Conservation (phyloP, 2,888 invertebrate genomes). For the Xanthorhoe designata region DNA sequence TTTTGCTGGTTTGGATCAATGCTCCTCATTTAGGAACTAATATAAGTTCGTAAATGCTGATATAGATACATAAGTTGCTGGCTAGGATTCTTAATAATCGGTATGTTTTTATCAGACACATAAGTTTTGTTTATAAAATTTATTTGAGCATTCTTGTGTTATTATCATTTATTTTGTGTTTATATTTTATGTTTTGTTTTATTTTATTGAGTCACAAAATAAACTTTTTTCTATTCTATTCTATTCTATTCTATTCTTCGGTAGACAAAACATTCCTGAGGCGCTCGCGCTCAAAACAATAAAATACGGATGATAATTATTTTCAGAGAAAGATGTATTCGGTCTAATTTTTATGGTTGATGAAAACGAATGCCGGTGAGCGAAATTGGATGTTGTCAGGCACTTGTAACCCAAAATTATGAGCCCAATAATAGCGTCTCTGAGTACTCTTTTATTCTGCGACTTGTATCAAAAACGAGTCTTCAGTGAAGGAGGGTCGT, state of each 20-base stretch:
- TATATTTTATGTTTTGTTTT: too few species aligned
- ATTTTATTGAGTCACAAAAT: too few species aligned
- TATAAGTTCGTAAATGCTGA: too few species aligned
- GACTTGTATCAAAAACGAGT: constrained; percentile 31
- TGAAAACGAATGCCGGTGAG: neutral
- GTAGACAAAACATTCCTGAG: neutral
- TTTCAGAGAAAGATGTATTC: neutral
- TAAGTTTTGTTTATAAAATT: too few species aligned
- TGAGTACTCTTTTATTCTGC: constrained; percentile 24
- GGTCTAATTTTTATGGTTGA: neutral
- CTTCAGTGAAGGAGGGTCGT: constrained; percentile 29
- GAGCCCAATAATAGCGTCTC: constrained; percentile 20
- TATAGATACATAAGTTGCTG: too few species aligned
- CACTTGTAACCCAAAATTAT: constrained; percentile 5
- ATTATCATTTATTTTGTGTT: too few species aligned
- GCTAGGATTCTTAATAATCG: too few species aligned
- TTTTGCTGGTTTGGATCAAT: constrained; percentile 18
- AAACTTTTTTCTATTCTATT: too few species aligned
- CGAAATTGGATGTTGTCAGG: constrained; percentile 5
- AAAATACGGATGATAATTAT: neutral
- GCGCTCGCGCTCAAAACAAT: neutral
- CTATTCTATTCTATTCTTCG: neutral
- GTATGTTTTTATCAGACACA: too few species aligned
- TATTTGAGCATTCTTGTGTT: too few species aligned
- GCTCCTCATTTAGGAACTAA: constrained; percentile 8